Evolutionary conservation across 2,888 invertebrate species (phyloP).

Genomic region (Drosophila lutescens): DNA sequence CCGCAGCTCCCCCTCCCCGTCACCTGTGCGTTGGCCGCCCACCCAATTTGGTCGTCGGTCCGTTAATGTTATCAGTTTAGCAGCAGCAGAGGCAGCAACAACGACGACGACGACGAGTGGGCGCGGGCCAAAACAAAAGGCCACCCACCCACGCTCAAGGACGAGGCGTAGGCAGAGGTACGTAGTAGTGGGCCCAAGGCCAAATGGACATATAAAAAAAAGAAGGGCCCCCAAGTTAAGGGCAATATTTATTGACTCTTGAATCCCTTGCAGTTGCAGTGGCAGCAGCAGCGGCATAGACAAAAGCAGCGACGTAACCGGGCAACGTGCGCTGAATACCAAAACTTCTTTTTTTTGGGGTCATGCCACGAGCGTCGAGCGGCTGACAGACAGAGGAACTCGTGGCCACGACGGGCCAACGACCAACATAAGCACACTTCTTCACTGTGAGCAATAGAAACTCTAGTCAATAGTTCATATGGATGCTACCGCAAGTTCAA

Average conservation of each 20-base stretch:
- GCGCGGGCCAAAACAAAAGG: conserved; percentile 46
- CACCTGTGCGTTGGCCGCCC: conserved; percentile 32
- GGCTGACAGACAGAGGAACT: conserved; percentile 19
- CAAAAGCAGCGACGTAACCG: conserved; percentile 47
- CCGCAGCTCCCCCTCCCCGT: neutral
- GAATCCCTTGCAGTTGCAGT: conserved; percentile 7
- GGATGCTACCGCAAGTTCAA: conserved; percentile 67
- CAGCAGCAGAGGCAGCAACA: conserved; percentile 14
- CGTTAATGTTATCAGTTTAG: conserved; percentile 68
- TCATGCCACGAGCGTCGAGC: conserved; percentile 54
- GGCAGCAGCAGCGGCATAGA: conserved; percentile 17
- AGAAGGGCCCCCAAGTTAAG: conserved; percentile 23
- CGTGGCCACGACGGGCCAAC: conserved; percentile 2
- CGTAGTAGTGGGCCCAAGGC: conserved; percentile 23
- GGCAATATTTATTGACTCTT: conserved; percentile 34
- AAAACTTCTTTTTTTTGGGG: conserved; percentile 55
- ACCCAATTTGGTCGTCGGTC: conserved; percentile 34
- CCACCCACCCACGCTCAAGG: conserved; percentile 55
- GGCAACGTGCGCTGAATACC: conserved; percentile 62
- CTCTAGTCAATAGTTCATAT: conserved; percentile 70
- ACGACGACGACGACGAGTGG: conserved; percentile 25
- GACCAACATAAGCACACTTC: conserved; percentile 35
- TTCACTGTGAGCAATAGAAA: conserved; percentile 57
- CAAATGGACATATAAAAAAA: conserved; percentile 42
- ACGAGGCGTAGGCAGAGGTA: conserved; percentile 47